These are phyloP conservation scores for Tetragnatha versicolor DNA, from an alignment of 1,140 invertebrate species.

Conservation along the genomic window DNA sequence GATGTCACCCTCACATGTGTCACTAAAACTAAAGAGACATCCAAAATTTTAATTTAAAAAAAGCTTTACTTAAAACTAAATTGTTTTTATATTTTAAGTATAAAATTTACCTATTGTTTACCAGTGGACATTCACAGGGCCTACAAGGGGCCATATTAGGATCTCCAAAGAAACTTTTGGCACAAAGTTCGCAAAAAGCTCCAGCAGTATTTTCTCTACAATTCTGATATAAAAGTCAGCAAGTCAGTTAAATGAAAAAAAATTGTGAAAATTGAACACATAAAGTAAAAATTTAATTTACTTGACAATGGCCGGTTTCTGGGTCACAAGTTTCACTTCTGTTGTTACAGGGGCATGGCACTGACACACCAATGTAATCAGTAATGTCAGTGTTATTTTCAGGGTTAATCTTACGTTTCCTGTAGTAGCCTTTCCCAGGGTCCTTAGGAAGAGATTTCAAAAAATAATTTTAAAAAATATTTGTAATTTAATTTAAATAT, in stretches of 20 bases:
- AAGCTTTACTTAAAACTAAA: not conserved
- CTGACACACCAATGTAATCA: conserved; percentile 80
- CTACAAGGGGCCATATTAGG: conserved; percentile 68
- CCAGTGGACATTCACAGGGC: conserved; percentile 78
- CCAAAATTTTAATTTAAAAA: conserved; percentile 8
- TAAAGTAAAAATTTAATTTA: conserved; percentile 62
- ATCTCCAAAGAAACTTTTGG: conserved; percentile 83
- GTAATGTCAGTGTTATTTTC: conserved; percentile 71
- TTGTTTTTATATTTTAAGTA: not conserved
- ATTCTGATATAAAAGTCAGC: conserved; percentile 69
- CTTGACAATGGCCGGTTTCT: conserved; percentile 84
- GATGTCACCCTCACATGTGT: conserved; percentile 63
- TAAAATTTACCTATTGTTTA: conserved; percentile 65
- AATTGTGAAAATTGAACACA: not conserved
- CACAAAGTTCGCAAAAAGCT: conserved; percentile 77
- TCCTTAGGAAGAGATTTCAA: conserved; percentile 63
- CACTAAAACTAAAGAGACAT: conserved; percentile 64
- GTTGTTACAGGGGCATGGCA: conserved; percentile 82
- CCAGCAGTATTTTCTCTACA: conserved; percentile 84
- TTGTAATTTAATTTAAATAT: not conserved
- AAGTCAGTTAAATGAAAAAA: not conserved
- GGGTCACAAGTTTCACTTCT: conserved; percentile 80
- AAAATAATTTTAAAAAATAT: not conserved
- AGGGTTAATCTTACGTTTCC: conserved; percentile 70
- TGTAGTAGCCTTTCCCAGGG: conserved; percentile 84